Percentiles rank a stretch among this genome's conserved stretches.
phyloP scores from a whole-genome alignment of 2,888 invertebrate genomes.

The Steinernema scapterisci region DNA sequence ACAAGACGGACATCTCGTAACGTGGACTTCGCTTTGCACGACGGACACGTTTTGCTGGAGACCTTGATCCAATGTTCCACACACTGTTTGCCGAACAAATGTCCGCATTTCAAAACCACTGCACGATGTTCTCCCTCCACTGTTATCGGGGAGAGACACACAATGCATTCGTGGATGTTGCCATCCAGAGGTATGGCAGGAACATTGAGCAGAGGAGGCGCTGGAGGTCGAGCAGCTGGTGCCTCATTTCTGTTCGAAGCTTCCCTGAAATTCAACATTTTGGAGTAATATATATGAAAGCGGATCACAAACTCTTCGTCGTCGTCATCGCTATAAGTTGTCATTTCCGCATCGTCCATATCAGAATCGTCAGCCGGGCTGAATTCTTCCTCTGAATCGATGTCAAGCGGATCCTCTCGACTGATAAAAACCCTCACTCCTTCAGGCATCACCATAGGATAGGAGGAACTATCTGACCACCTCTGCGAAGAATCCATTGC shows the following conservation, averaged over 20 bases:
- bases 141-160: slow-evolving; percentile 68
- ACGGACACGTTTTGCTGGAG: slow-evolving; percentile 68
- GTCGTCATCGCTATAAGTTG: neutral
- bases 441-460: no score
- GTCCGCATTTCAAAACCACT: slow-evolving; percentile 87
- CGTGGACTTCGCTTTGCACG: slow-evolving; percentile 68
- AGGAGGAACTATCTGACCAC: no score
- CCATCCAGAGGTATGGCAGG: neutral
- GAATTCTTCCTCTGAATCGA: no score
- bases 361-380: no score
- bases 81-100: slow-evolving; percentile 79
- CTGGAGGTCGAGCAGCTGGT: no score
- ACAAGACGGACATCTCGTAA: slow-evolving; percentile 66
- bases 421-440: no score
- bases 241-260: neutral
- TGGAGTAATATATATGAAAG: no score
- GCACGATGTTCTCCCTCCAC: slow-evolving; percentile 84
- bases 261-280: no score
- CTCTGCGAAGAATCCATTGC: neutral
- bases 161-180: slow-evolving; percentile 4
- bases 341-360: neutral
- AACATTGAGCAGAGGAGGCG: neutral
- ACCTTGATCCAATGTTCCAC: slow-evolving; percentile 69
- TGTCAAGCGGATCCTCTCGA: no score
- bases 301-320: neutral